Evolutionary conservation across 2,888 invertebrate genomes (phyloP).

Genomic region (Agrotis clavis): DNA sequence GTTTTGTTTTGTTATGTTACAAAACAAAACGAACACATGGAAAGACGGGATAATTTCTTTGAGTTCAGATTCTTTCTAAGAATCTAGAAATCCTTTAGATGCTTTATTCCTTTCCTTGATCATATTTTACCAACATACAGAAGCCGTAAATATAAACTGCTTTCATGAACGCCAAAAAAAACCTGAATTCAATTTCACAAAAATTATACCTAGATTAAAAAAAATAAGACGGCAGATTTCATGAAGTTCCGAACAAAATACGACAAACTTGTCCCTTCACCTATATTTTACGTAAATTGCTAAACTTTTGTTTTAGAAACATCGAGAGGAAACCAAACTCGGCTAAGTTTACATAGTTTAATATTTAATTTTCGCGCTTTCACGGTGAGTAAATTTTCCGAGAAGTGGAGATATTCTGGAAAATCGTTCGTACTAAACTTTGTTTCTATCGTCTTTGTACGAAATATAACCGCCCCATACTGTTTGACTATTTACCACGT

Average conservation of each 20-base stretch:
- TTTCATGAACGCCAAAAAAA: neutral
- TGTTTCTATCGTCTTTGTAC: neutral
- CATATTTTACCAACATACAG: neutral
- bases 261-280: conserved; percentile 26
- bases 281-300: conserved; percentile 53
- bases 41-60: neutral
- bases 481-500: neutral
- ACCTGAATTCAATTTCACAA: neutral
- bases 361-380: conserved; percentile 50
- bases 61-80: neutral
- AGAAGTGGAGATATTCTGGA: neutral
- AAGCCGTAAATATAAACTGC: too few species aligned
- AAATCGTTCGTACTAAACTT: neutral
- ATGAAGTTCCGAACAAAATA: neutral
- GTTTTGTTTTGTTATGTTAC: neutral
- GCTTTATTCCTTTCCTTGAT: neutral
- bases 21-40: neutral
- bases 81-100: neutral
- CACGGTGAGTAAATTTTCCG: conserved; percentile 19
- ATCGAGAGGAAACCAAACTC: conserved; percentile 41
- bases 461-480: neutral
- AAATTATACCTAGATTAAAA: neutral
- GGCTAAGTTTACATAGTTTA: conserved; percentile 49
- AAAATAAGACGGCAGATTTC: conserved; percentile 1
- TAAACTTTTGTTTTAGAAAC: conserved; percentile 57